Evolutionary conservation across 2,113 vertebrate species (phyloP).

Genomic region (Tetrax tetrax): DNA sequence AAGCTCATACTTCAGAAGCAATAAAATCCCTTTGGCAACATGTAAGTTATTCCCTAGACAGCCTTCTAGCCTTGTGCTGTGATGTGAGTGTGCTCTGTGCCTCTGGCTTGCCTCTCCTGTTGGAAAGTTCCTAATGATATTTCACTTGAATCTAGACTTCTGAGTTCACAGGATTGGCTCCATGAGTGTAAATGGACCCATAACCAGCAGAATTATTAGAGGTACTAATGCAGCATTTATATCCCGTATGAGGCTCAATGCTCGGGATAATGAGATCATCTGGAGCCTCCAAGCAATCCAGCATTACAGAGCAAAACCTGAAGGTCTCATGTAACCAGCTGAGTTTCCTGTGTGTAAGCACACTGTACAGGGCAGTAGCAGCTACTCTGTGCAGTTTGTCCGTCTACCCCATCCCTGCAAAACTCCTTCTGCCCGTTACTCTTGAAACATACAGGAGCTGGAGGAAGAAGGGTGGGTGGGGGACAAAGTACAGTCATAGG

Average conservation of each 20-base stretch:
- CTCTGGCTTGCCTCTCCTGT: not conserved
- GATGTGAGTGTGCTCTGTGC: not conserved
- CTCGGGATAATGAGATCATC: not conserved
- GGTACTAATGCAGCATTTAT: not conserved
- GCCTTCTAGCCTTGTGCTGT: not conserved
- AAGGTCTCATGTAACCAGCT: not conserved
- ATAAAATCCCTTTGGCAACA: not conserved
- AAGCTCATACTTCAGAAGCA: not conserved
- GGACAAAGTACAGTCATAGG: not conserved
- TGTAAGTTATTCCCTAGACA: not conserved
- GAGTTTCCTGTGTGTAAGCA: not conserved
- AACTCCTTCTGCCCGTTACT: not conserved
- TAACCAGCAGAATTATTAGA: not conserved
- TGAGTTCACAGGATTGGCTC: not conserved
- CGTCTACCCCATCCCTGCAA: not conserved
- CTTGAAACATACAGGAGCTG: not conserved
- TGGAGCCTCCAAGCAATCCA: not conserved
- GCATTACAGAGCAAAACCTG: not conserved
- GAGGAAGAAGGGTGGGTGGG: not conserved
- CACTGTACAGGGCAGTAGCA: accelerated
- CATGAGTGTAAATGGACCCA: not conserved
- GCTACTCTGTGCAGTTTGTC: not conserved
- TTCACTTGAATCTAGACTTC: not conserved
- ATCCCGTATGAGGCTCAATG: not conserved
- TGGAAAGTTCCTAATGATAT: not conserved